Evolutionary conservation across 1,140 invertebrate species (phyloP), one percentile per base, ranked within the genome.

Genomic region (Drosophila sechellia): DNA sequence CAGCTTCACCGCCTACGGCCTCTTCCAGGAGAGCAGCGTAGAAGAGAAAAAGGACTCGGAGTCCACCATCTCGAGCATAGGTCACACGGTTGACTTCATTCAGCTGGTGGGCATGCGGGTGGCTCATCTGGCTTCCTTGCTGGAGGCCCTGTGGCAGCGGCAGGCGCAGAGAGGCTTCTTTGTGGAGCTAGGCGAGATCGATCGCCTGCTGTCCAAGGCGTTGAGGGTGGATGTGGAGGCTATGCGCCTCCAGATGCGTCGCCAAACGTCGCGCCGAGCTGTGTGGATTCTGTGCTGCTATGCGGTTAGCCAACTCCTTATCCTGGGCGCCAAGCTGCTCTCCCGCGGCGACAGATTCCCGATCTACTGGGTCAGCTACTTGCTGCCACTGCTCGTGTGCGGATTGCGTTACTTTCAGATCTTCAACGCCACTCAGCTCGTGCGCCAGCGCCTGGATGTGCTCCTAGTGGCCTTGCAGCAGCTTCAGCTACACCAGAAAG

Each of bases 371-470:
- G 27, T 92, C 8, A 70, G 65, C 52, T 92, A 92, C 68, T 31
- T 90, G 31, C 6, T 92, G 49, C 90, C 90, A 1, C 40, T 92
- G 43, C 20, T 87, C 0, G 76, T 92, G 3, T 90, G 79, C 15
- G 90, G 87, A 1, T 3, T 91, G 60, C 61, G 90, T 3, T 92
- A 92, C 48, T 92, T 91, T 58, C 90, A 92, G 59, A 87, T 91
- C 54, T 91, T 87, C 10, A 77, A 68, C 15, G 49, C 81, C 5
- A 78, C 92, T 5, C 49, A 42, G 0, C 76, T 87, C 3, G 66
- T 92, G 11, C 75, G 77, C 0, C 70, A 61, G 17, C 79, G 90
- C 0, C 77, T 92, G 45, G 68, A 81, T 12, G 13, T 76, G 15
- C 50, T 92, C 4, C 49, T 77, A 1, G 22, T 43, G 4, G 27